phyloP scores from a whole-genome alignment of 1,140 invertebrate genomes.

The Philopotamus ludificatus region DNA sequence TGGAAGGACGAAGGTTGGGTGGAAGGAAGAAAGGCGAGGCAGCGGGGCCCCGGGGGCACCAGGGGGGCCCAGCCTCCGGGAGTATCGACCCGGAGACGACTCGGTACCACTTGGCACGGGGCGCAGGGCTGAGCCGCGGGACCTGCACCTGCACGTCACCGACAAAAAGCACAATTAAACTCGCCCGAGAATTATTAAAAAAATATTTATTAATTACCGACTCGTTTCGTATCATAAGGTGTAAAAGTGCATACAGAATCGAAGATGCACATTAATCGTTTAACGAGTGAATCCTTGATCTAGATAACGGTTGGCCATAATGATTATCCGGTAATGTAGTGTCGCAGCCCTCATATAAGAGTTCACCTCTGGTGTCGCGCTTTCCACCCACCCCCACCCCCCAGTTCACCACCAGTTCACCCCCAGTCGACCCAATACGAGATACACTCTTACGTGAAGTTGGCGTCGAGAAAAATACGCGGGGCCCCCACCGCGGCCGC shows the following conservation, averaged over 20 bases:
- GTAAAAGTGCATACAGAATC: background rate
- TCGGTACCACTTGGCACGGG: slow-evolving; percentile 22
- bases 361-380: slow-evolving; percentile 39
- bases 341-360: slow-evolving; percentile 39
- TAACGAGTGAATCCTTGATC: background rate
- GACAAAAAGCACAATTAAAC: no score
- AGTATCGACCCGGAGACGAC: slow-evolving; percentile 41
- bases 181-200: no score
- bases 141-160: no score
- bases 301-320: no score
- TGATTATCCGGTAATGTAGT: no score
- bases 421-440: slow-evolving; percentile 24
- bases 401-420: no score
- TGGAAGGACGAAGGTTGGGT: slow-evolving; percentile 4
- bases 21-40: slow-evolving; percentile 15
- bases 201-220: no score
- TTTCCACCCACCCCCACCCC: no score
- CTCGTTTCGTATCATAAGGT: no score
- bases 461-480: slow-evolving; percentile 34
- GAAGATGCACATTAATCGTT: background rate
- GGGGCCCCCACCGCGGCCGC: background rate
- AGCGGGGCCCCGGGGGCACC: background rate
- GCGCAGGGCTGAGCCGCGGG: no score
- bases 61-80: slow-evolving; percentile 35
- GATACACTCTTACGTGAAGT: slow-evolving; percentile 26